Conservation (phyloP, 2,113 vertebrate genomes). For the Scartelaos histophorus region DNA sequence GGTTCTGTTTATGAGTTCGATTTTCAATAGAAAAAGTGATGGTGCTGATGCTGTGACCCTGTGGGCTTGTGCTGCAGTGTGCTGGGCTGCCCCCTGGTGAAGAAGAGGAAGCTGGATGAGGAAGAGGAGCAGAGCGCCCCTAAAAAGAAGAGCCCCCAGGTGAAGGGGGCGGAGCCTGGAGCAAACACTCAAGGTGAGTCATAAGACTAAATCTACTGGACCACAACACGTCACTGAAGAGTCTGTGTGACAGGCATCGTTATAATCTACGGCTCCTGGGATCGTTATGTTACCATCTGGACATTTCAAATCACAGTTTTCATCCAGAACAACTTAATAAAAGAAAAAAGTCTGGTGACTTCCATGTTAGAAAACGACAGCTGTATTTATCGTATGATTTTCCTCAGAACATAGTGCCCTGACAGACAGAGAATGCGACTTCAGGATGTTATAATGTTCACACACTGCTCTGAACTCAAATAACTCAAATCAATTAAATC, state of each 20-base stretch:
- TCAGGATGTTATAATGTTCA: background rate
- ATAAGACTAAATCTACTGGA: background rate
- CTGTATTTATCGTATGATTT: background rate
- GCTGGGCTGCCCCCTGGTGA: conserved; percentile 91
- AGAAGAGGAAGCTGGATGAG: conserved; percentile 93
- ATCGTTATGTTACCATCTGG: too few relatives aligned
- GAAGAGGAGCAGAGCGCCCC: conserved; percentile 81
- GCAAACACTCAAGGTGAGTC: conserved; percentile 25
- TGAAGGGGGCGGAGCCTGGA: conserved; percentile 86
- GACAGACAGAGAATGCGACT: too few relatives aligned
- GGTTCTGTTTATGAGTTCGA: too few relatives aligned
- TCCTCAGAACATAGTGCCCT: background rate
- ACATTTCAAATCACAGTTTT: too few relatives aligned
- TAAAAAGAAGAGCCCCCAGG: conserved; percentile 85
- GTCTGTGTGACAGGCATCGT: too few relatives aligned
- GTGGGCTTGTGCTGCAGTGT: conserved; percentile 68
- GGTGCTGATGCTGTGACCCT: background rate
- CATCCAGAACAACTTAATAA: too few relatives aligned
- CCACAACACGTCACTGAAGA: background rate
- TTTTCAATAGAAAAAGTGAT: too few relatives aligned
- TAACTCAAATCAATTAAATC: background rate
- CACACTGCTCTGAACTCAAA: background rate
- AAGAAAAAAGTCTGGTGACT: too few relatives aligned
- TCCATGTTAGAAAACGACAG: too few relatives aligned
- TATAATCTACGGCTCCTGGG: too few relatives aligned